A percentile compares a stretch with the other conserved stretches of the same genome.
phyloP scores from a whole-genome alignment of 2,113 vertebrate genomes.

The Sarotherodon lohbergeri region DNA sequence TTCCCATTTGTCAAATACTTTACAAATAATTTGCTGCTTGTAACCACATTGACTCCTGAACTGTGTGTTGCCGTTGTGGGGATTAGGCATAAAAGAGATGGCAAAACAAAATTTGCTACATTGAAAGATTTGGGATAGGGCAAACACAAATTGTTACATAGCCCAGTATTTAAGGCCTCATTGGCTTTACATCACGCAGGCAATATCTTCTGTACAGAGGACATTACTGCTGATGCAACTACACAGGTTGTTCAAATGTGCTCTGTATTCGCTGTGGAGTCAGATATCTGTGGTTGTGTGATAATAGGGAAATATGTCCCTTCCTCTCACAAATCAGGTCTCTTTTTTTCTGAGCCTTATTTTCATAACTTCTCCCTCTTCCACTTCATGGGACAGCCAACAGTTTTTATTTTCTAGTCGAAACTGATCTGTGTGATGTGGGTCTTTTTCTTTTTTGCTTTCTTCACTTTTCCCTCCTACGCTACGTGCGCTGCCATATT shows the following conservation, averaged over 20 bases:
- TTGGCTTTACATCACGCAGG: not conserved
- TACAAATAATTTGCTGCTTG: not conserved
- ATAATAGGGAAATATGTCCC: not conserved
- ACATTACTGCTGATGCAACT: not conserved
- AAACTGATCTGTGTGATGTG: not conserved
- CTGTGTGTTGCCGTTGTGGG: not conserved
- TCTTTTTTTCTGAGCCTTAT: not conserved
- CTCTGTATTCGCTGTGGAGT: not conserved
- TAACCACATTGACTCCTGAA: not conserved
- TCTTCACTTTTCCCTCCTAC: not conserved
- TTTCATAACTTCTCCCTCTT: not conserved
- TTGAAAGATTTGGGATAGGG: not conserved
- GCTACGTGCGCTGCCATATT: not conserved
- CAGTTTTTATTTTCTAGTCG: slow-evolving; percentile 1
- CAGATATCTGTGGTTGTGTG: not conserved
- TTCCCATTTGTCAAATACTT: not conserved
- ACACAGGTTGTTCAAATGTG: not conserved
- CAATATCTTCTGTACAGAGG: not conserved
- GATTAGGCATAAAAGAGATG: not conserved
- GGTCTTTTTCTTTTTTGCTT: not conserved
- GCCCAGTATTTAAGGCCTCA: not conserved
- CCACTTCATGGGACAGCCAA: not conserved
- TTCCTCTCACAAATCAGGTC: not conserved
- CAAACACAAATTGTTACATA: not conserved
- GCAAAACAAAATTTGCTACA: not conserved